Evolutionary conservation across 92 coral and sea anemone species (phyloP).

Genomic region (Anthopleura xanthogrammica): DNA sequence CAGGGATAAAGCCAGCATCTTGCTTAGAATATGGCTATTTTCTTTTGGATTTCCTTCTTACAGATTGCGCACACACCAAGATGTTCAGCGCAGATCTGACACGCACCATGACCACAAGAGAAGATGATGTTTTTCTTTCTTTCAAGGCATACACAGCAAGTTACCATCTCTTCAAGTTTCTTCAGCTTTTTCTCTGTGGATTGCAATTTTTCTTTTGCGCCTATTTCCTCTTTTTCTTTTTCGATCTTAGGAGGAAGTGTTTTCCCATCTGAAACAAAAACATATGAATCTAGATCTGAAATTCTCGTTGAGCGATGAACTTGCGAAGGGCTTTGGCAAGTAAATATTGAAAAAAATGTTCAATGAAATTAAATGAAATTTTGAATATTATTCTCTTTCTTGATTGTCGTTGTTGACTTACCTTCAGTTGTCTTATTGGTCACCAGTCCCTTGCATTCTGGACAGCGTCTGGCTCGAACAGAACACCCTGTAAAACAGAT

Average conservation of each 20-base stretch:
- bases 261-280: constrained; percentile 31
- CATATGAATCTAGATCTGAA: neutral
- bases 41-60: constrained; percentile 53
- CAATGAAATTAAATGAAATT: neutral
- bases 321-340: no score
- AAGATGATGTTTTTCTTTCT: constrained; percentile 60
- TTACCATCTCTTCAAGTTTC: constrained; percentile 54
- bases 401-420: neutral
- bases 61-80: constrained; percentile 57
- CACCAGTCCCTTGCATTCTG: constrained; percentile 37
- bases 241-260: constrained; percentile 15
- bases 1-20: no score
- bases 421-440: constrained; percentile 39
- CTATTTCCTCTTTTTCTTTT: constrained; percentile 17
- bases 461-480: constrained; percentile 53
- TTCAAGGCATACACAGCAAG: constrained; percentile 58
- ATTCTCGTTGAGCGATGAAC: neutral
- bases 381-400: neutral
- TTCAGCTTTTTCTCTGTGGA: constrained; percentile 39
- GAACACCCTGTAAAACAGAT: constrained; percentile 42
- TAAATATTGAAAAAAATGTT: neutral
- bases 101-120: constrained; percentile 68
- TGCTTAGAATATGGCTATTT: constrained; percentile 44
- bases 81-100: constrained; percentile 58
- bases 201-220: constrained; percentile 37